Conservation (phyloP, 2,113 vertebrate species). For the Mirounga angustirostris region DNA sequence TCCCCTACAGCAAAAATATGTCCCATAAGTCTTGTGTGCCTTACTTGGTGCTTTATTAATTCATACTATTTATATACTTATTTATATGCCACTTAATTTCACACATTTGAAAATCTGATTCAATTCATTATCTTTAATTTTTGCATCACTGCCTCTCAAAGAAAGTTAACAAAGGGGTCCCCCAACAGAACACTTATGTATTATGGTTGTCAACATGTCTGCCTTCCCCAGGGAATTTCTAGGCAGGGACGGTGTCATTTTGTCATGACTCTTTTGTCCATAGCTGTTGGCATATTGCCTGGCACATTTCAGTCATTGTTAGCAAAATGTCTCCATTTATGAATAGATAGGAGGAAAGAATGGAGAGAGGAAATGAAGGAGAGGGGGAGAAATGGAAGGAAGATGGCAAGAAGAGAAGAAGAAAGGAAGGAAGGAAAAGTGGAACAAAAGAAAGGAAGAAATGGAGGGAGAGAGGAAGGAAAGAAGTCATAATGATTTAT, state of each 20-base stretch:
- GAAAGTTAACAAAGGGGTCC: background rate
- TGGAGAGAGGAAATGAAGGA: background rate
- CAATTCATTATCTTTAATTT: background rate
- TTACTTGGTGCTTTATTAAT: background rate
- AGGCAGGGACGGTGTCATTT: background rate
- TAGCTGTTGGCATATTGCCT: background rate
- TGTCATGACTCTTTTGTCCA: background rate
- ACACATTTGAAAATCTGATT: background rate
- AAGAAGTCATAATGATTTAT: background rate
- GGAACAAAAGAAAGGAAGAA: background rate
- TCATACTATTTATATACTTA: background rate
- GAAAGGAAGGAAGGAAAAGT: background rate
- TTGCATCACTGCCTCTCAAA: background rate
- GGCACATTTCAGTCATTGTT: background rate
- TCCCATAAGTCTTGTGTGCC: background rate
- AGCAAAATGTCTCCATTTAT: conserved; percentile 30
- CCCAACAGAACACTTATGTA: background rate
- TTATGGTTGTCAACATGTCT: background rate
- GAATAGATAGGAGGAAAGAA: background rate
- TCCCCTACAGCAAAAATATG: background rate
- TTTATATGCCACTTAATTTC: background rate
- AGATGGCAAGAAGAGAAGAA: background rate
- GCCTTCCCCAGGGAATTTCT: background rate
- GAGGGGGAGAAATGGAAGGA: background rate
- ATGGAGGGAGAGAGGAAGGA: background rate